phyloP scores from a whole-genome alignment of 1,140 invertebrate species.

The Spodoptera litura region DNA sequence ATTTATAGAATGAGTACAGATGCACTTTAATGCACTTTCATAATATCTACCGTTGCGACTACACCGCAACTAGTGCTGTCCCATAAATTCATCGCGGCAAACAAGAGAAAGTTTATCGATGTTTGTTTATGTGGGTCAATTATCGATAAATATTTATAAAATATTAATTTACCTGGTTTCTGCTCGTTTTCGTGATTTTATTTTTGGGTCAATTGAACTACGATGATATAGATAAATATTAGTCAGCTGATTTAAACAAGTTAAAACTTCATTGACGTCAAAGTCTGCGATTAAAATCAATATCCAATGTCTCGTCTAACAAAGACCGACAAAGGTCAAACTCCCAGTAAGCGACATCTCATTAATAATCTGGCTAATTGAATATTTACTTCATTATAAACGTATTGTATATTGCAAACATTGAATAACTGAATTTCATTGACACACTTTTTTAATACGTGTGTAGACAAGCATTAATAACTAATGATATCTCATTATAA shows the following conservation, averaged over 20 bases:
- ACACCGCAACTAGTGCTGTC: slow-evolving; percentile 32
- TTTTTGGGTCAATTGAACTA: no score
- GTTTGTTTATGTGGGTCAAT: not conserved
- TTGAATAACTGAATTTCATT: slow-evolving; percentile 4
- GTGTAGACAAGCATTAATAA: not conserved
- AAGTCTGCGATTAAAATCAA: no score
- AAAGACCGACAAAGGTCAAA: no score
- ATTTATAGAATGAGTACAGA: not conserved
- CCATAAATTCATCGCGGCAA: not conserved
- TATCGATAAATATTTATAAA: not conserved
- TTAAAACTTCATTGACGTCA: no score
- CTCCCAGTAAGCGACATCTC: no score
- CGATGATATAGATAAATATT: no score
- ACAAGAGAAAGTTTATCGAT: slow-evolving; percentile 23
- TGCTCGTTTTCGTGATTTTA: not conserved
- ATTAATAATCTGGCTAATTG: no score
- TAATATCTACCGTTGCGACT: slow-evolving; percentile 23
- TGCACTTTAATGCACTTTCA: slow-evolving; percentile 41
- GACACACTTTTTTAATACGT: not conserved
- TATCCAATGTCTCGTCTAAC: no score
- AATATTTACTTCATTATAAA: not conserved
- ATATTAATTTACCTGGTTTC: not conserved
- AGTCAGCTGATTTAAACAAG: no score
- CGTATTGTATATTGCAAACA: not conserved
- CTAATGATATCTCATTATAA: no score